Conservation (phyloP, 2,797 vertebrate species). For the Miichthys miiuy region DNA sequence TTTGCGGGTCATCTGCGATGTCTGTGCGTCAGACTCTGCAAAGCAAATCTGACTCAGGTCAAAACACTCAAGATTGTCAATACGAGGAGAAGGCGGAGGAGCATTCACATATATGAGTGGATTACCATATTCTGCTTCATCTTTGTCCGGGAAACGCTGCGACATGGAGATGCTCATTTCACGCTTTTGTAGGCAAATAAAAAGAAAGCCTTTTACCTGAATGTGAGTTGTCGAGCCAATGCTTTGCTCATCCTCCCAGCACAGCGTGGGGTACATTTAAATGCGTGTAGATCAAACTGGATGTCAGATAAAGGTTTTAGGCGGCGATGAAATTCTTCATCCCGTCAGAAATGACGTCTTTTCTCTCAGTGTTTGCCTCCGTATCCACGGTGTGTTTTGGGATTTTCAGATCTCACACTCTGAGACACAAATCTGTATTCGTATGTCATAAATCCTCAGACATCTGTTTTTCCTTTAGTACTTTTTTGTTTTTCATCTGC, state of each 20-base stretch:
- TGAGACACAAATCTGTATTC: not conserved
- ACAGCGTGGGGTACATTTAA: not conserved
- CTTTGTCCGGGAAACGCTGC: not conserved
- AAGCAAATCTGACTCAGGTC: not conserved
- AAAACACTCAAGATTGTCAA: conserved; percentile 20
- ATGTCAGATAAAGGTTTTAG: conserved; percentile 3
- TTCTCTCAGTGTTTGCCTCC: conserved; percentile 2
- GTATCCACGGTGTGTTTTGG: not conserved
- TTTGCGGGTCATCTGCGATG: not conserved
- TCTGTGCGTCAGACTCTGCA: not conserved
- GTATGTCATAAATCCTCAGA: not conserved
- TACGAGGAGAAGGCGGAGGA: not conserved
- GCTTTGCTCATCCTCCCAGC: not conserved
- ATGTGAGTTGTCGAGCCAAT: not conserved
- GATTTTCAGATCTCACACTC: not conserved
- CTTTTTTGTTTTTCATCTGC: conserved; percentile 13
- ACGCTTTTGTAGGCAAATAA: conserved; percentile 23
- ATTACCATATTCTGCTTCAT: conserved; percentile 19
- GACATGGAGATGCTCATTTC: conserved; percentile 13
- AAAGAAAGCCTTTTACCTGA: conserved; percentile 28
- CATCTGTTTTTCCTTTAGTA: conserved; percentile 8
- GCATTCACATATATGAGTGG: not conserved
- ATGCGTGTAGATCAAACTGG: not conserved
- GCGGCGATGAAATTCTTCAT: not conserved
- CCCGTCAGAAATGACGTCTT: not conserved